A percentile compares a stretch with the other conserved stretches of the same genome.
phyloP scores from a whole-genome alignment of 2,113 vertebrate genomes.

The Oceanodroma tethys region DNA sequence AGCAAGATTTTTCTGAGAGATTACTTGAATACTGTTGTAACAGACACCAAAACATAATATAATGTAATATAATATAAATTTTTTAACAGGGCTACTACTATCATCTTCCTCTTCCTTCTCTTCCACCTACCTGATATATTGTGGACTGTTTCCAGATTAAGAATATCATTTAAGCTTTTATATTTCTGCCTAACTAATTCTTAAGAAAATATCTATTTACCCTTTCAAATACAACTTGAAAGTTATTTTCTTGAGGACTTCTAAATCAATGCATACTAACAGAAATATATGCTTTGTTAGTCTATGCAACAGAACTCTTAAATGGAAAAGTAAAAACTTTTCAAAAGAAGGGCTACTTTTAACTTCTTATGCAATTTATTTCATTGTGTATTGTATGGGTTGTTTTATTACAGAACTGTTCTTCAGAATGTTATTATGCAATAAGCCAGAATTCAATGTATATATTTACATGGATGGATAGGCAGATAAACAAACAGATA shows the following conservation, averaged over 20 bases:
- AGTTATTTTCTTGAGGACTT: neutral
- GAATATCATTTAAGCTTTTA: neutral
- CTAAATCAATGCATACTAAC: neutral
- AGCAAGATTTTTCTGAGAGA: neutral
- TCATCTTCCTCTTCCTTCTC: neutral
- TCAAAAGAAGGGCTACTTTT: neutral
- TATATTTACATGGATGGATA: neutral
- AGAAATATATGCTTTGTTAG: neutral
- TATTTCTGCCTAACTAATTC: neutral
- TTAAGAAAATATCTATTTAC: neutral
- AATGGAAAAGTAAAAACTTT: neutral
- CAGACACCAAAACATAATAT: neutral
- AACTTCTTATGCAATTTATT: neutral
- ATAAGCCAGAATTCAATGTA: neutral
- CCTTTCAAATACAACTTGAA: neutral
- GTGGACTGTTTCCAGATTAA: neutral
- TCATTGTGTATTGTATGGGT: neutral
- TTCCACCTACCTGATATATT: neutral
- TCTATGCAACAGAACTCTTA: neutral
- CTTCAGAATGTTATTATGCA: neutral
- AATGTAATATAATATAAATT: neutral
- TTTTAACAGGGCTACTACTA: neutral
- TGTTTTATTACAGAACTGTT: neutral
- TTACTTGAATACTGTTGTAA: neutral
- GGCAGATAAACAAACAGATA: neutral